phyloP scores from a whole-genome alignment of 1,140 invertebrate genomes.

The Pogonus chalceus region DNA sequence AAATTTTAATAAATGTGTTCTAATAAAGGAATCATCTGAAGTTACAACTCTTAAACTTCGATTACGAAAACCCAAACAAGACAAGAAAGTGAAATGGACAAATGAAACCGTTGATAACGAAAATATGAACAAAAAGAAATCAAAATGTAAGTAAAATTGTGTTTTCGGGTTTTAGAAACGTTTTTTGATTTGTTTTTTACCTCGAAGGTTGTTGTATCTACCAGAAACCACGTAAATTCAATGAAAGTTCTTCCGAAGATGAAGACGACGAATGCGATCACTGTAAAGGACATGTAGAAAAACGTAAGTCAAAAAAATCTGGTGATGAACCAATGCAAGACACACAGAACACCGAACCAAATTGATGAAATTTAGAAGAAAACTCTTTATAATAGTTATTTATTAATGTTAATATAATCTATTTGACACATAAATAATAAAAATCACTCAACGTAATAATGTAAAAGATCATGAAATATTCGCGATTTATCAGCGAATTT shows the following conservation, averaged over 20 bases:
- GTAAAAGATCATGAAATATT: too few relatives aligned
- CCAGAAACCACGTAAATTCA: constrained; percentile 9
- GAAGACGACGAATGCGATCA: constrained; percentile 74
- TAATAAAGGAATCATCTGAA: constrained; percentile 32
- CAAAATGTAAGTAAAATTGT: constrained; percentile 80
- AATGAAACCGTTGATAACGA: constrained; percentile 88
- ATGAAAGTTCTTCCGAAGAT: constrained; percentile 56
- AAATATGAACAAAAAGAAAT: constrained; percentile 86
- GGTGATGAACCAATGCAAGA: not conserved
- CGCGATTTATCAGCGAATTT: too few relatives aligned
- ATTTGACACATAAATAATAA: too few relatives aligned
- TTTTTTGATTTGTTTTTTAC: constrained; percentile 3
- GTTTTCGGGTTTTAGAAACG: not conserved
- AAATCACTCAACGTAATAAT: too few relatives aligned
- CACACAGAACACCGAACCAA: too few relatives aligned
- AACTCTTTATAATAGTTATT: too few relatives aligned
- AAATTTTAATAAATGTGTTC: constrained; percentile 18
- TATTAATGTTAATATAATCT: too few relatives aligned
- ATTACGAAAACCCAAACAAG: constrained; percentile 58
- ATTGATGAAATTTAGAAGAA: too few relatives aligned
- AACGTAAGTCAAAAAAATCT: constrained; percentile 43
- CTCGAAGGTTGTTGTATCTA: constrained; percentile 14
- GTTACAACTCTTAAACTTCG: constrained; percentile 60
- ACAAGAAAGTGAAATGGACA: constrained; percentile 78
- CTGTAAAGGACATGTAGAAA: constrained; percentile 72